A percentile compares a stretch with the other conserved stretches of the same genome.
These are phyloP conservation scores for Drosophila biarmipes DNA, from an alignment of 1,140 invertebrate genomes.

Conservation along the genomic window DNA sequence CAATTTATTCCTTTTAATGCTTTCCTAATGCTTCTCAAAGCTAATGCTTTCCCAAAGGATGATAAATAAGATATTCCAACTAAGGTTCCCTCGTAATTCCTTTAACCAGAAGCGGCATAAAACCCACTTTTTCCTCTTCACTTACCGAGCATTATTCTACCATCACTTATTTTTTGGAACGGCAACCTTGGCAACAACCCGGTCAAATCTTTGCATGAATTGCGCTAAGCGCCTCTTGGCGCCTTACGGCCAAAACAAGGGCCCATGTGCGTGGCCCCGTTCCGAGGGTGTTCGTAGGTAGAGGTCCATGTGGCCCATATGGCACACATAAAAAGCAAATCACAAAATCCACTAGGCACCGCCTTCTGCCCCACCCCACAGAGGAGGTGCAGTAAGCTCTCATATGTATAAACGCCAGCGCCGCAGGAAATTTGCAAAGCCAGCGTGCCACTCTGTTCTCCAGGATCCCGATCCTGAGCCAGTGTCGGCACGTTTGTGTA, in stretches of 20 bases:
- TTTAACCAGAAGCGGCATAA: not conserved
- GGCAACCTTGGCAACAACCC: constrained; percentile 52
- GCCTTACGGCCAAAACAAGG: constrained; percentile 31
- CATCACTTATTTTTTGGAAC: not conserved
- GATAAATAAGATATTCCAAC: not conserved
- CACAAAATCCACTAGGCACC: constrained; percentile 69
- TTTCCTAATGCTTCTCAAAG: no score
- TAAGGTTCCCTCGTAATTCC: not conserved
- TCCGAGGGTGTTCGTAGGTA: not conserved
- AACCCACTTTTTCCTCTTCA: not conserved
- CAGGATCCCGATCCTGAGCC: constrained; percentile 11
- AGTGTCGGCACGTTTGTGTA: constrained; percentile 8
- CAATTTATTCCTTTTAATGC: no score
- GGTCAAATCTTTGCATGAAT: constrained; percentile 61
- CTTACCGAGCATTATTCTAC: not conserved
- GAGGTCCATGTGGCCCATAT: constrained; percentile 52
- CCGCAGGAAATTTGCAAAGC: constrained; percentile 77
- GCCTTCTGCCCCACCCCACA: not conserved
- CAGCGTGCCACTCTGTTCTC: constrained; percentile 28
- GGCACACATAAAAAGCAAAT: constrained; percentile 72
- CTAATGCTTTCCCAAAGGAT: no score
- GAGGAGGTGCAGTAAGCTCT: constrained; percentile 60
- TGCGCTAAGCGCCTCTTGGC: constrained; percentile 60
- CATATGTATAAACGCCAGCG: constrained; percentile 60
- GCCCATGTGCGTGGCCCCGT: constrained; percentile 14